Conservation (phyloP, 2,888 invertebrate genomes). For the Chelonus formosanus region DNA sequence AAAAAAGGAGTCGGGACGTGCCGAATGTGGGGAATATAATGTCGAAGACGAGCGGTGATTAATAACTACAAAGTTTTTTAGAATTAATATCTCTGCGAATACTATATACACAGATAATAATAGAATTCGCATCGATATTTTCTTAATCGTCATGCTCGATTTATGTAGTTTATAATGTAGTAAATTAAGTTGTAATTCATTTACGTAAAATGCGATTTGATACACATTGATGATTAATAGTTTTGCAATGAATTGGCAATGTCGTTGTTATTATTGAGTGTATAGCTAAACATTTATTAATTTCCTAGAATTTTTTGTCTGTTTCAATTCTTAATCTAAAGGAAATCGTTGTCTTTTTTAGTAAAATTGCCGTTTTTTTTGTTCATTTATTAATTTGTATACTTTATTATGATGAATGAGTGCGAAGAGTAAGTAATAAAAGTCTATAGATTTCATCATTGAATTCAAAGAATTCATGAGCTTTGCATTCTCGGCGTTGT, state of each 20-base stretch:
- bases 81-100: slow-evolving; percentile 5
- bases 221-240: background rate
- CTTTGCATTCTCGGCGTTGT: slow-evolving; percentile 15
- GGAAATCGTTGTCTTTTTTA: too few relatives aligned
- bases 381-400: too few relatives aligned
- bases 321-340: too few relatives aligned
- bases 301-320: too few relatives aligned
- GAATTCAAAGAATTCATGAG: background rate
- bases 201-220: slow-evolving; percentile 20
- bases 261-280: background rate
- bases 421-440: background rate
- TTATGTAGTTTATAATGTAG: slow-evolving; percentile 19
- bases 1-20: slow-evolving; percentile 8
- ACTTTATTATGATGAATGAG: too few relatives aligned
- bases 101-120: background rate
- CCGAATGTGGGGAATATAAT: background rate
- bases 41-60: slow-evolving; percentile 22
- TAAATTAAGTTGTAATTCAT: slow-evolving; percentile 27
- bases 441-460: slow-evolving; percentile 9
- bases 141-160: slow-evolving; percentile 25
- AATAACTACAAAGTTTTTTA: slow-evolving; percentile 18
- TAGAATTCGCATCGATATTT: slow-evolving; percentile 16
- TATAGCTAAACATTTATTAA: too few relatives aligned
- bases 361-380: too few relatives aligned
- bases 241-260: slow-evolving; percentile 8